phyloP scores from a whole-genome alignment of 2,113 vertebrate species.

The Macrotus californicus region DNA sequence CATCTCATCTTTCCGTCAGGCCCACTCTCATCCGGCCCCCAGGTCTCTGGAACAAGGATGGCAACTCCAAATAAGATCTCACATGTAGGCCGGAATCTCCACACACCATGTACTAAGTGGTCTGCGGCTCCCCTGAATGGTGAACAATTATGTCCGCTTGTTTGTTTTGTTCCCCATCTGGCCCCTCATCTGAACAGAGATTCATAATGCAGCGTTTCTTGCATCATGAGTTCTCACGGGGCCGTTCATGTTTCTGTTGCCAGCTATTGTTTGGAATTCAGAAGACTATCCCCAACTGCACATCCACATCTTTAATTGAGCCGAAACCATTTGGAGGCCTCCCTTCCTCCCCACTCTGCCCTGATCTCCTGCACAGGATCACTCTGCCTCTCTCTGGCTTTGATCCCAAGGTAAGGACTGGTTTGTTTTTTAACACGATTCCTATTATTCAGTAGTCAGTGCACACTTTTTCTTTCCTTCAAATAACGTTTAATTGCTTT shows the following conservation, averaged over 20 bases:
- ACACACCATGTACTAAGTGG: background rate
- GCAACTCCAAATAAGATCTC: background rate
- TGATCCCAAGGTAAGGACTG: constrained; percentile 48
- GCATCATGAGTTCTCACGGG: constrained; percentile 4
- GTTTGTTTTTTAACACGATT: constrained; percentile 46
- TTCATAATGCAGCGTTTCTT: constrained; percentile 12
- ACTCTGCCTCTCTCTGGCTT: constrained; percentile 40
- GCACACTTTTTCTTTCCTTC: constrained; percentile 27
- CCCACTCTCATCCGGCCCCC: constrained; percentile 33
- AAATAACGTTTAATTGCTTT: constrained; percentile 60
- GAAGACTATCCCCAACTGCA: constrained; percentile 40
- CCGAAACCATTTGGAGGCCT: background rate
- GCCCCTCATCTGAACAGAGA: constrained; percentile 37
- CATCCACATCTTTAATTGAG: constrained; percentile 39
- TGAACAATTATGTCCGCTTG: constrained; percentile 31
- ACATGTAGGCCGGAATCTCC: background rate
- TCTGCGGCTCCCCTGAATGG: constrained; percentile 1
- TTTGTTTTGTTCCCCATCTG: constrained; percentile 37
- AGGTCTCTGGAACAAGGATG: constrained; percentile 40
- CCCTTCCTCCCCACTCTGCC: background rate
- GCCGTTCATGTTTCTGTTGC: constrained; percentile 14
- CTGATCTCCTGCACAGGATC: background rate
- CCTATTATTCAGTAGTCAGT: constrained; percentile 53
- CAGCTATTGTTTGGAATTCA: constrained; percentile 41
- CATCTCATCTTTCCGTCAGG: background rate